Conservation (phyloP, 2,113 vertebrate genomes). For the Canis aureus region DNA sequence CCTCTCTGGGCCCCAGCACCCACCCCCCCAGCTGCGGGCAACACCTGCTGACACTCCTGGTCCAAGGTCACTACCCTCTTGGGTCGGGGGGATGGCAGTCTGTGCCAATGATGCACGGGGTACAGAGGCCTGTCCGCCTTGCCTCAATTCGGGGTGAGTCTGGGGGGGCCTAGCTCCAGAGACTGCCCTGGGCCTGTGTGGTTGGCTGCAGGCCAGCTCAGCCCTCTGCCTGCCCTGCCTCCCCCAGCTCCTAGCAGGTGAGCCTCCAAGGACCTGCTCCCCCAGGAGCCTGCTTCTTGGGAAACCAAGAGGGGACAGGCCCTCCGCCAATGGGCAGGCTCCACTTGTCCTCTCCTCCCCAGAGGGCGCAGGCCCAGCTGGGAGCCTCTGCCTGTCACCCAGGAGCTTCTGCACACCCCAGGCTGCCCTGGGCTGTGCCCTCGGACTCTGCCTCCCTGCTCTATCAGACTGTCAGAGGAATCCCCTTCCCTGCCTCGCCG, state of each 20-base stretch:
- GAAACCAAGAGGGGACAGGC: too few species aligned
- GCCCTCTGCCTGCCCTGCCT: neutral
- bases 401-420: neutral
- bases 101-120: neutral
- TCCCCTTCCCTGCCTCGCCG: rapidly evolving
- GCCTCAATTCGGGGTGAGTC: rapidly evolving
- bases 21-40: rapidly evolving
- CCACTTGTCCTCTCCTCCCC: too few species aligned
- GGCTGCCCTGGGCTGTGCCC: neutral
- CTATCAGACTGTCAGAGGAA: rapidly evolving
- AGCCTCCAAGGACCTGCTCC: neutral
- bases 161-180: neutral
- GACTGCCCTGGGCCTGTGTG: rapidly evolving
- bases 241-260: neutral
- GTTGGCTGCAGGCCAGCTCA: rapidly evolving
- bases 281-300: neutral
- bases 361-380: rapidly evolving
- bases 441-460: neutral
- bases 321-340: rapidly evolving
- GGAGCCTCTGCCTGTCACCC: neutral
- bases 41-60: rapidly evolving
- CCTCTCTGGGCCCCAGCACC: neutral
- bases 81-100: neutral
- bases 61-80: rapidly evolving
- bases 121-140: neutral